These are phyloP conservation scores for Drosophila sechellia DNA, from an alignment of 1,140 invertebrate species.

Conservation along the genomic window DNA sequence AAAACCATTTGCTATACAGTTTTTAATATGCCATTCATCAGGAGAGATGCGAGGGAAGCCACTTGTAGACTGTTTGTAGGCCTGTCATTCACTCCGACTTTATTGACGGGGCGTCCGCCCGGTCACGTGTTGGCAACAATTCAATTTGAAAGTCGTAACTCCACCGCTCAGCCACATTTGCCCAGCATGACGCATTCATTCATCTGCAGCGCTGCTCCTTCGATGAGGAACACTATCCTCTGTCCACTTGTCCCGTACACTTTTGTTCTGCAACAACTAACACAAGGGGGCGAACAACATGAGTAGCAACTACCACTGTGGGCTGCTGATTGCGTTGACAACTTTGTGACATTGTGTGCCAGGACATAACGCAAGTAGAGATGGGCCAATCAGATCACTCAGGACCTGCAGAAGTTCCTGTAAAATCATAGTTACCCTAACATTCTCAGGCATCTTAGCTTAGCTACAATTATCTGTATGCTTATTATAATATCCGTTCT, in stretches of 20 bases:
- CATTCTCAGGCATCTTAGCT: not conserved
- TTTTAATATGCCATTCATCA: slow-evolving; percentile 79
- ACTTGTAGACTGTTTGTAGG: slow-evolving; percentile 73
- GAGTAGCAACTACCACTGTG: slow-evolving; percentile 34
- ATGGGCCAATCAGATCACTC: slow-evolving; percentile 39
- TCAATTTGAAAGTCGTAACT: slow-evolving; percentile 70
- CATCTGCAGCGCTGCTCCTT: slow-evolving; percentile 43
- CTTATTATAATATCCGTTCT: too few species aligned
- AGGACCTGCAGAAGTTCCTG: slow-evolving; percentile 1
- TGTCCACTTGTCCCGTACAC: slow-evolving; percentile 52
- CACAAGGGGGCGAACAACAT: slow-evolving; percentile 30
- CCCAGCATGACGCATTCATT: slow-evolving; percentile 58
- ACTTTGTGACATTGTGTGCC: slow-evolving; percentile 76
- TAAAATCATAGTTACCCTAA: too few species aligned
- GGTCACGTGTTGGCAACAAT: slow-evolving; percentile 80
- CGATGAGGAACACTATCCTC: slow-evolving; percentile 17
- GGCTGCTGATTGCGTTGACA: slow-evolving; percentile 77
- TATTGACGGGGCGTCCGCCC: slow-evolving; percentile 67
- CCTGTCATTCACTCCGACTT: slow-evolving; percentile 77
- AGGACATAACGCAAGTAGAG: slow-evolving; percentile 45
- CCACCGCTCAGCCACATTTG: slow-evolving; percentile 4
- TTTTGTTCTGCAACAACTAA: slow-evolving; percentile 60
- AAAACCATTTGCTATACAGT: slow-evolving; percentile 48
- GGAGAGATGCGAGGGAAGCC: slow-evolving; percentile 23
- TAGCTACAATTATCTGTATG: too few species aligned